Evolutionary conservation across 2,113 vertebrate species (phyloP).

Genomic region (Antechinus flavipes): DNA sequence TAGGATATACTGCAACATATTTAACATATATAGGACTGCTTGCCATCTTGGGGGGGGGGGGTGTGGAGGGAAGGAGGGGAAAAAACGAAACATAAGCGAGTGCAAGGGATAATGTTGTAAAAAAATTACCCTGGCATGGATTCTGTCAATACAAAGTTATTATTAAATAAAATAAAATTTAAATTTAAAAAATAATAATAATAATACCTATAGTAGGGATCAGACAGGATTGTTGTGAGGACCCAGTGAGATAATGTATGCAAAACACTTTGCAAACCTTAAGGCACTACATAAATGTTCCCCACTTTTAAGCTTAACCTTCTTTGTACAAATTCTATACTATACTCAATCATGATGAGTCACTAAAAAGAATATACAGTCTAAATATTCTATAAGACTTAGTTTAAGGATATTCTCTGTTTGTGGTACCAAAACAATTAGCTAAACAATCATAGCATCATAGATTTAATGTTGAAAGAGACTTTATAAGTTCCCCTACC

Average conservation of each 20-base stretch:
- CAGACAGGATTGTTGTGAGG: not conserved
- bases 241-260: not conserved
- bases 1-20: too few species aligned
- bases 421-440: not conserved
- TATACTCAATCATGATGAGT: not conserved
- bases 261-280: not conserved
- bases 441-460: slow-evolving; percentile 19
- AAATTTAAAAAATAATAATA: too few species aligned
- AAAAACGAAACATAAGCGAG: too few species aligned
- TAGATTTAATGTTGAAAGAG: not conserved
- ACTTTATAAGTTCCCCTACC: not conserved
- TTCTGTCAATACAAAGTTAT: too few species aligned
- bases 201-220: not conserved
- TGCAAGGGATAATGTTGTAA: too few species aligned
- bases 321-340: not conserved
- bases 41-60: too few species aligned
- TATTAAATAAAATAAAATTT: too few species aligned
- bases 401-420: not conserved
- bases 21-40: too few species aligned
- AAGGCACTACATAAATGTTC: not conserved
- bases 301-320: not conserved
- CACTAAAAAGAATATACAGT: slow-evolving; percentile 10
- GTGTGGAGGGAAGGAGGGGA: too few species aligned
- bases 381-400: not conserved
- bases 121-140: too few species aligned